Conservation (phyloP, 2,797 vertebrate genomes). For the Distichodus sexfasciatus region DNA sequence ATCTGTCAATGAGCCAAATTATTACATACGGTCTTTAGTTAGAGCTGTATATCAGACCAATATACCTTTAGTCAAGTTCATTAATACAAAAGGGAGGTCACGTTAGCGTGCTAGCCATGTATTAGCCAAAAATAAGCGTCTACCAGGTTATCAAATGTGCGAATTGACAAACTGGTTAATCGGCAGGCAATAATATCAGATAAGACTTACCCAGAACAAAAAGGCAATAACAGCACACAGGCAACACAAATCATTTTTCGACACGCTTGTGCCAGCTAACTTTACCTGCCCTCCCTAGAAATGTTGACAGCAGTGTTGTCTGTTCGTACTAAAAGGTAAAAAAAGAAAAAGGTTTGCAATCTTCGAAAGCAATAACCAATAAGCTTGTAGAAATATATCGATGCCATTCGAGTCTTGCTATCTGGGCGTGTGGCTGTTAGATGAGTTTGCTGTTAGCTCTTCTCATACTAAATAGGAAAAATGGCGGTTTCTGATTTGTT, state of each 20-base stretch:
- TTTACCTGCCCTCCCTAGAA: not conserved
- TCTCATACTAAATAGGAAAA: conserved; percentile 47
- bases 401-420: not conserved
- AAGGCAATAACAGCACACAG: not conserved
- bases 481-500: conserved; percentile 50
- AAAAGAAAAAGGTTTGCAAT: too few relatives aligned
- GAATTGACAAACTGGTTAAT: not conserved
- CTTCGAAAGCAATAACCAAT: too few relatives aligned
- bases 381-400: too few relatives aligned
- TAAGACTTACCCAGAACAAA: not conserved
- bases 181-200: too few relatives aligned
- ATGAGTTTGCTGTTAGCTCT: conserved; percentile 2
- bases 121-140: not conserved
- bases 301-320: not conserved
- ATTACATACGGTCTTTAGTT: too few relatives aligned
- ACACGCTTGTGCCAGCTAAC: not conserved
- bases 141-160: not conserved
- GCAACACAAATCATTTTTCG: too few relatives aligned
- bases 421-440: not conserved
- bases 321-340: too few relatives aligned
- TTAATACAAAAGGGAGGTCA: not conserved
- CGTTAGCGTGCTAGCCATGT: not conserved
- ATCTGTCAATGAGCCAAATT: too few relatives aligned
- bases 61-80: not conserved
- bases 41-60: not conserved